Evolutionary conservation across 2,797 vertebrate genomes (phyloP), one percentile per base, ranked within the genome.

Genomic region (Pseudomugil gertrudae): DNA sequence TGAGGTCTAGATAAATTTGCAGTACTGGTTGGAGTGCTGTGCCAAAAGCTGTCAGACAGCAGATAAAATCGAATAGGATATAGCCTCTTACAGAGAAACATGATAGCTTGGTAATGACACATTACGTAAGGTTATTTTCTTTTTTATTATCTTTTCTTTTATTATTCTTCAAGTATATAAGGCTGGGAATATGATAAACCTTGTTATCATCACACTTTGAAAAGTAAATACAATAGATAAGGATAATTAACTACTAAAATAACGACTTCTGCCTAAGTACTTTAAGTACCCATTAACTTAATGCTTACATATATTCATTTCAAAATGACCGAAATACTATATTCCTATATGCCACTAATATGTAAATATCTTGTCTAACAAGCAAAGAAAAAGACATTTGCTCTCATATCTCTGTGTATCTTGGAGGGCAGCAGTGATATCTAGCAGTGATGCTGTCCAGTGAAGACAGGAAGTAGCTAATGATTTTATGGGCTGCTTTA

Each of bases 61-160:
- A 54, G 84, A 89, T 85, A 69, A 72, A 63, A 87, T 88, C 69
- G 5, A 81, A 80, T 53, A 72, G 82, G 63, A 88, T 79, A 79
- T 66, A 57, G 70, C 66, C 76, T 71, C 69, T 62, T 63, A 51
- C 57, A 83, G 35, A 70, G 66, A 69, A 76, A 64, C 69, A 68
- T 17, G 50, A 66, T 62, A 74, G 65, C 71, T 57, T 47, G 35
- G 61, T 48, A 19, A 51, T 11, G 51, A 63, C 66, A 71, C 63
- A 63, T 74, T n/a, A 63, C 55, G 35, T 2, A 9, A 69, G 47
- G 50, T 43, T 48, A 69, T 69, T 66, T 40, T 38, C 26, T 17
- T 48, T 70, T 63, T 63, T 33, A 30, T 19, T 40, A 17, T 40
- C 6, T 6, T 40, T 38, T 38, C 7, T 6, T 15, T 36, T 3